These are phyloP conservation scores for Cochlearius cochlearius DNA, from an alignment of 2,113 vertebrate species.

Conservation along the genomic window DNA sequence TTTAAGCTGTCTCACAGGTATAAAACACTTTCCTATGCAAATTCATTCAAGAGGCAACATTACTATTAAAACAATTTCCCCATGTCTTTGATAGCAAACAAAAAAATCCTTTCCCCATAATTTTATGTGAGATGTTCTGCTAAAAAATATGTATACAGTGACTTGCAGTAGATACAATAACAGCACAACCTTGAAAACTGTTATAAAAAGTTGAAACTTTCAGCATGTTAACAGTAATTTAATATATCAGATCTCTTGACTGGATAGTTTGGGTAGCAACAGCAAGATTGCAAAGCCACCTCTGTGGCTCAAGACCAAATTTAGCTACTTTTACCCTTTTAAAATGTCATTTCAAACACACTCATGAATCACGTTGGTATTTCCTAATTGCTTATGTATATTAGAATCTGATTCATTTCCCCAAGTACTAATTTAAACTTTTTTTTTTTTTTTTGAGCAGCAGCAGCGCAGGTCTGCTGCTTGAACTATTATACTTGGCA, in stretches of 20 bases:
- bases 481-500: conserved; percentile 24
- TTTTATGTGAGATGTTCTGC: conserved; percentile 49
- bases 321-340: conserved; percentile 57
- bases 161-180: conserved; percentile 53
- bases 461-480: neutral
- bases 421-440: conserved; percentile 44
- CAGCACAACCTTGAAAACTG: conserved; percentile 45
- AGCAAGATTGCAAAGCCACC: conserved; percentile 42
- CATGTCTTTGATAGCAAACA: conserved; percentile 40
- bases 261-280: conserved; percentile 51
- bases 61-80: conserved; percentile 45
- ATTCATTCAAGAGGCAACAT: neutral
- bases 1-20: neutral
- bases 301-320: conserved; percentile 49
- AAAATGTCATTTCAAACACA: conserved; percentile 62
- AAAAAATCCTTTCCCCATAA: conserved; percentile 45
- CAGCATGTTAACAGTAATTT: conserved; percentile 47
- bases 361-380: conserved; percentile 45
- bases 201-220: conserved; percentile 50
- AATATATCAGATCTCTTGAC: conserved; percentile 51
- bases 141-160: conserved; percentile 55
- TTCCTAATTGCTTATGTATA: conserved; percentile 56
- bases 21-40: neutral
- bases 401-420: conserved; percentile 48
- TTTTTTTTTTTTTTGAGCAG: neutral